Evolutionary conservation across 2,797 vertebrate genomes (phyloP), one percentile per base, ranked within the genome.

Genomic region (Poeciliopsis infans): DNA sequence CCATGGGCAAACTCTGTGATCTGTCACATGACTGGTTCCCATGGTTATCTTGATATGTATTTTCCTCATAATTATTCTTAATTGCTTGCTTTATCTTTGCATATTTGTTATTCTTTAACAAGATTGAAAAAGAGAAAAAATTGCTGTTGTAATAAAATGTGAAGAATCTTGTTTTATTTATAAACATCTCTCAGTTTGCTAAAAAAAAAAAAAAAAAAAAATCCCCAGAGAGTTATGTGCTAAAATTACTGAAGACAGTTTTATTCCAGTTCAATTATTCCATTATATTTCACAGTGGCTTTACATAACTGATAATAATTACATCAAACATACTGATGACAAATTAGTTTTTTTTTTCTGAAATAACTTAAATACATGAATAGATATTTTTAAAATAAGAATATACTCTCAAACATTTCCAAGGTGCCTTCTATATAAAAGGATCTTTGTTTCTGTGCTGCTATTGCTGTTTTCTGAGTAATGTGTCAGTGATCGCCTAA

Each of bases 371-470:
- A 78, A 74, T 55, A 75, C 57, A 57, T 51, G 75, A 7, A 0
- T 12, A 79, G 39, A 77, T 73, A 3, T 51, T 73, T 1, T 53
- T 25, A 13, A 3, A 59, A 12, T 66, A 23, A 69, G 23, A 57
- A 76, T 1, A 1, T 47, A 39, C 71, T 28, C 41, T 36, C 31
- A 31, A 51, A 68, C 31, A 68, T 33, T 88, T 85, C 84, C 87
- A 78, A 61, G 0, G 66, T 82, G 84, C 20, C 64, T 74, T 84
- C 73, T 68, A 10, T 45, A 74, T 90, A 86, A 92, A 91, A 91
- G 83, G 77, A 28, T 93, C 92, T 93, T 87, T 82, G 84, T 91
- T 87, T 53, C 82, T 77, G 74, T 87, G 83, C 86, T 85, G 84
- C 59, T 47, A 77, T 85, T 83, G 79, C 86, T 80, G 83, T 57